Evolutionary conservation across 2,888 invertebrate species (phyloP), one percentile per base, ranked within the genome.

Genomic region (Lapara coniferarum): DNA sequence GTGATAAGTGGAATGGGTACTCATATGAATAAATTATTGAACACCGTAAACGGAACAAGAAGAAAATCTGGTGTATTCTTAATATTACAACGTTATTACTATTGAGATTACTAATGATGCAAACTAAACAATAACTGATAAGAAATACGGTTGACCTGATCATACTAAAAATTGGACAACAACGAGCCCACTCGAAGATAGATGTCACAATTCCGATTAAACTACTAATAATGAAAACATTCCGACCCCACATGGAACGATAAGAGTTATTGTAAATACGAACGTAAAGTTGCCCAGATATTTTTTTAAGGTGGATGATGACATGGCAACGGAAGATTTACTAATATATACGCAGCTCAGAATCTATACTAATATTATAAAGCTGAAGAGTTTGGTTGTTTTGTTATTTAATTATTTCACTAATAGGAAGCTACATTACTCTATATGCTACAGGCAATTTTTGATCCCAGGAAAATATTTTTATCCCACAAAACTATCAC

Each of bases 231-330:
- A 70, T 37, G 37, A 37, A 57, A 8, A 59, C 6, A n/a, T 37
- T 37, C 51, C 10, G 46, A 56, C 4, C 51, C n/a, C 6, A 12
- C 16, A 14, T 30, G 46, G 53, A 13, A 14, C 14, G n/a, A 51
- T 59, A 69, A 66, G 14, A 55, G 63, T 56, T 37, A 37, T 37
- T 37, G 37, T 37, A 37, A n/a, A 52, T 52, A 52, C 5, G 14
- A 52, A 52, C n/a, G 52, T 52, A 52, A 37, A 25, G 5, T 37
- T 6, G 37, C 37, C 37, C 37, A 37, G 5, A 37, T 37, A 37
- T 0, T 3, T 37, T 6, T 37, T 5, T 5, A 37, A 51, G 52
- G 52, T 7, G 13, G 52, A 52, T 52, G 7, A n/a, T n/a, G 52
- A 12, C 49, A 8, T 66, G 4, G 52, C 7, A 52, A 0, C 7